Conservation (phyloP, 2,113 vertebrate genomes). For the Vombatus ursinus region DNA sequence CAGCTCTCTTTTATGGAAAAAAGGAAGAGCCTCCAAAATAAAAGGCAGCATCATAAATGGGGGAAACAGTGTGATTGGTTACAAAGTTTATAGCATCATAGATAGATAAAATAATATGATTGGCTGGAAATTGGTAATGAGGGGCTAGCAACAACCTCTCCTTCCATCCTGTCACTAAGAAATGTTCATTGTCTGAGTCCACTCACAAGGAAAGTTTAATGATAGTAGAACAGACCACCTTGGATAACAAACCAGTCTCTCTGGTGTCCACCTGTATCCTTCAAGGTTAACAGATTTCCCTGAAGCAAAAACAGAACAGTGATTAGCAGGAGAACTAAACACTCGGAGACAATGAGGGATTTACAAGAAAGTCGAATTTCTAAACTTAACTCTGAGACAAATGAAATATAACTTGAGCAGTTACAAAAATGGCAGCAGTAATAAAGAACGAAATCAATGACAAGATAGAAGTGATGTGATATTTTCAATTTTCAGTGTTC, state of each 20-base stretch:
- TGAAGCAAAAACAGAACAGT: too few relatives aligned
- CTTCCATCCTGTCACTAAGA: background rate
- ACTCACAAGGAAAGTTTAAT: too few relatives aligned
- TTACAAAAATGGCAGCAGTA: background rate
- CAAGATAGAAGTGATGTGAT: background rate
- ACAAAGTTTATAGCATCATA: too few relatives aligned
- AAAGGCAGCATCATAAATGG: background rate
- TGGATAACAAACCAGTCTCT: background rate
- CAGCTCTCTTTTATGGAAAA: too few relatives aligned
- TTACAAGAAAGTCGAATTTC: background rate
- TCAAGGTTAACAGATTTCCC: background rate
- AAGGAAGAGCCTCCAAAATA: background rate
- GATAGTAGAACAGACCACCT: background rate
- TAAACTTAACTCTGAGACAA: background rate
- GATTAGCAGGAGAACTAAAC: background rate
- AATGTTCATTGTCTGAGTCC: background rate
- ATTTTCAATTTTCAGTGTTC: background rate
- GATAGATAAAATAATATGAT: background rate
- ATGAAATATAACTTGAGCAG: background rate
- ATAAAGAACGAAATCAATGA: background rate
- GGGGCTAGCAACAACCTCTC: background rate
- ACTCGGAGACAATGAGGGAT: background rate
- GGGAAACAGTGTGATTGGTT: too few relatives aligned
- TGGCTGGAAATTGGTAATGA: background rate
- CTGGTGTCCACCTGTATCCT: background rate